phyloP scores from a whole-genome alignment of 2,888 invertebrate genomes.

The Ctenicera cuprea region DNA sequence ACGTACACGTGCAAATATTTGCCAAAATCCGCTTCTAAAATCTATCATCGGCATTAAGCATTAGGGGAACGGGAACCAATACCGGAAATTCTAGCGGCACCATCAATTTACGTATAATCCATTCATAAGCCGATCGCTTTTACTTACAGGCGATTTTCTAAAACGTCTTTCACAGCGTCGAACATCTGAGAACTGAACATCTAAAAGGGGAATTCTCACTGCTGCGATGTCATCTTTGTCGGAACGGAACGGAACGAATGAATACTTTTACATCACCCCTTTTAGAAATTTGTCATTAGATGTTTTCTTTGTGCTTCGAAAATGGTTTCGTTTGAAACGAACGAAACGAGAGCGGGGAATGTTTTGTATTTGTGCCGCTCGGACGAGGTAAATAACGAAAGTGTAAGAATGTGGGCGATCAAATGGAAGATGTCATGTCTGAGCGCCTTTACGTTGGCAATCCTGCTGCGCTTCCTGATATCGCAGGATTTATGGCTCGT shows the following conservation, averaged over 20 bases:
- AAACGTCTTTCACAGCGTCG: conserved; percentile 38
- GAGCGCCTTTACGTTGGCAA: conserved; percentile 45
- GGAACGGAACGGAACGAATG: conserved; percentile 30
- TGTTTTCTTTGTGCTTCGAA: conserved; percentile 10
- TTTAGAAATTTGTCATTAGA: conserved; percentile 22
- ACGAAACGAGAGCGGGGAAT: conserved; percentile 17
- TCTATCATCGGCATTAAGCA: conserved; percentile 33
- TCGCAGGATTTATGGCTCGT: conserved; percentile 47
- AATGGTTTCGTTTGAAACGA: conserved; percentile 19
- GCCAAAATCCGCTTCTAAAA: conserved; percentile 25
- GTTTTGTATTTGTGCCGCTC: conserved; percentile 16
- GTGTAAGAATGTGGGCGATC: conserved; percentile 37
- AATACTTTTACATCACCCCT: conserved; percentile 24
- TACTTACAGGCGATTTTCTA: conserved; percentile 42
- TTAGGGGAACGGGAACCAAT: conserved; percentile 18
- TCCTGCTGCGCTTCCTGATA: conserved; percentile 52
- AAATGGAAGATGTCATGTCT: conserved; percentile 46
- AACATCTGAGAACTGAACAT: conserved; percentile 33
- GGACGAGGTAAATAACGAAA: conserved; percentile 30
- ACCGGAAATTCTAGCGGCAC: conserved; percentile 34
- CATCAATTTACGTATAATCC: conserved; percentile 38
- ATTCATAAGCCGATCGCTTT: conserved; percentile 45
- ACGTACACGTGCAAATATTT: conserved; percentile 19
- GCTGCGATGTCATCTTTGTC: conserved; percentile 34
- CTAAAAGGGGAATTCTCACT: conserved; percentile 25